Evolutionary conservation across 2,113 vertebrate genomes (phyloP).

Genomic region (Cephalophus harveyi): DNA sequence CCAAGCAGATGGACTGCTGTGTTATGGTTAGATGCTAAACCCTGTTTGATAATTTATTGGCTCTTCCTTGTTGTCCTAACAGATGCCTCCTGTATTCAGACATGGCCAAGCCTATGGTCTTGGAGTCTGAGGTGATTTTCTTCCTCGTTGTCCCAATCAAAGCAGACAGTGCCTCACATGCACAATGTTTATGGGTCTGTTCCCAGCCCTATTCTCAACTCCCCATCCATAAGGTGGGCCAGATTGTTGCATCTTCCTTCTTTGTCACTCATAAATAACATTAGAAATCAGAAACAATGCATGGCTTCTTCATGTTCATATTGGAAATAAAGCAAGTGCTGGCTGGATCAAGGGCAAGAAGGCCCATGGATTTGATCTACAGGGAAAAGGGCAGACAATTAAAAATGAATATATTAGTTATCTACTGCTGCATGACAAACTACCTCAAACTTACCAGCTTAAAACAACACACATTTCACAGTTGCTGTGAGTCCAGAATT

Average conservation of each 20-base stretch:
- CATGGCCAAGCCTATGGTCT: not conserved
- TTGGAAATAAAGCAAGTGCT: not conserved
- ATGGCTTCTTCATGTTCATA: not conserved
- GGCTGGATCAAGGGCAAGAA: not conserved
- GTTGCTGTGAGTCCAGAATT: not conserved
- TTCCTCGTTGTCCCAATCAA: not conserved
- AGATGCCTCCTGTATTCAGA: not conserved
- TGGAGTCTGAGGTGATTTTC: not conserved
- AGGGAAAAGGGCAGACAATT: not conserved
- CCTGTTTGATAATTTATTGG: not conserved
- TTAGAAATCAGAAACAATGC: not conserved
- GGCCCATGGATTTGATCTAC: not conserved
- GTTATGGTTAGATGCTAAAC: not conserved
- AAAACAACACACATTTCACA: not conserved
- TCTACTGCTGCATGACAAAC: not conserved
- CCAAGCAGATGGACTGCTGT: constrained; percentile 30
- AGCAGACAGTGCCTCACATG: not conserved
- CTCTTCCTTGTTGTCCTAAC: not conserved
- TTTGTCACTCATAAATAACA: not conserved
- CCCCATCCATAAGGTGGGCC: constrained; percentile 11
- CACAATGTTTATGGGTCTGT: not conserved
- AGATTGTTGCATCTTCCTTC: constrained; percentile 30
- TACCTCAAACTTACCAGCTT: not conserved
- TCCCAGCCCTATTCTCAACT: not conserved
- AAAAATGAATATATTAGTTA: not conserved